These are phyloP conservation scores for Callimorpha dominula DNA, from an alignment of 2,888 invertebrate genomes.

Conservation along the genomic window DNA sequence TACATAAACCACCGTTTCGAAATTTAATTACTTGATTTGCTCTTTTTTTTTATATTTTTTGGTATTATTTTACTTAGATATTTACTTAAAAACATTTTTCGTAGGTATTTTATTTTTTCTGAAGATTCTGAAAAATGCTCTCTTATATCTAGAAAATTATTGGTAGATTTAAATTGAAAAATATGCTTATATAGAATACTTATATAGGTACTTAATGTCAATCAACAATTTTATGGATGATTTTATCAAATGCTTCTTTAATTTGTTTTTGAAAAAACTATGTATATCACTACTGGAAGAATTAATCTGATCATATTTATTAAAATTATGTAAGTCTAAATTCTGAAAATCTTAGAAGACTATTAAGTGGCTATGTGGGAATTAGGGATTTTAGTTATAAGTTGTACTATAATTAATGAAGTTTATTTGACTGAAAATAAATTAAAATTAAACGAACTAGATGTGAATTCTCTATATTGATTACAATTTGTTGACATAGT, in stretches of 20 bases:
- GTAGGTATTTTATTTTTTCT: conserved; percentile 13
- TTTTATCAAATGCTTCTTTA: not conserved
- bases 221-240: not conserved
- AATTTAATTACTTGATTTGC: conserved; percentile 55
- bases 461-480: conserved; percentile 3
- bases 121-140: not conserved
- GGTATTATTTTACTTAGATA: conserved; percentile 19
- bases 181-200: not conserved
- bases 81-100: conserved; percentile 22
- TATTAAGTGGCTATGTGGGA: conserved; percentile 18
- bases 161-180: not conserved
- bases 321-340: conserved; percentile 20
- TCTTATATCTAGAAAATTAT: not conserved
- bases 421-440: conserved; percentile 7
- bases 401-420: conserved; percentile 29
- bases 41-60: conserved; percentile 44
- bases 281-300: not conserved
- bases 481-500: conserved; percentile 12
- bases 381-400: conserved; percentile 22
- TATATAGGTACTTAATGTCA: not conserved
- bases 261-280: not conserved
- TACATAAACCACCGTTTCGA: conserved; percentile 60
- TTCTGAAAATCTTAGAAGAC: conserved; percentile 24
- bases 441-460: conserved; percentile 7
- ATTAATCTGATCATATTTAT: not conserved